Evolutionary conservation across 2,888 invertebrate genomes (phyloP).

Genomic region (Laspeyria flexula): DNA sequence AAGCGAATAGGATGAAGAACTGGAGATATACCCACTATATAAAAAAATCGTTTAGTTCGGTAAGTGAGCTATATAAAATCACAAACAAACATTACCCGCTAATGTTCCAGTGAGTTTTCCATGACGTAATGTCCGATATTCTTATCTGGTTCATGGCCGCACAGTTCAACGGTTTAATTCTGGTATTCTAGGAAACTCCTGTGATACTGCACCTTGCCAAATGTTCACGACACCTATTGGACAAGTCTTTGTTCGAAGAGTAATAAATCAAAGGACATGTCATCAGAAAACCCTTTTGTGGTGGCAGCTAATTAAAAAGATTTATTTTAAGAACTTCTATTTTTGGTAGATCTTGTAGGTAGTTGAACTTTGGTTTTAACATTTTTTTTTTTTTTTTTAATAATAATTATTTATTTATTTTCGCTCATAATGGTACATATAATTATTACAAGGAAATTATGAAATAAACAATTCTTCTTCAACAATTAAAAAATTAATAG

Average conservation of each 20-base stretch:
- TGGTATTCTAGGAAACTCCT: conserved; percentile 62
- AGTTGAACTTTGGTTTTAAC: no score
- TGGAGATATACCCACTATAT: no score
- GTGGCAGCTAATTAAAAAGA: not conserved
- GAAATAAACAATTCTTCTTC: no score
- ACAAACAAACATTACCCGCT: conserved; percentile 27
- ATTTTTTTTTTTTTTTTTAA: no score
- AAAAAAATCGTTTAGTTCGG: not conserved
- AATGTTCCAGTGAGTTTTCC: conserved; percentile 43
- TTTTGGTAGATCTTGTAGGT: not conserved
- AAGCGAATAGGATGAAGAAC: no score
- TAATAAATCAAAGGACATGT: conserved; percentile 1
- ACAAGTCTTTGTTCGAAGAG: conserved; percentile 12
- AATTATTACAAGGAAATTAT: no score
- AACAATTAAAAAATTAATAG: no score
- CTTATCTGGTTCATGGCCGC: conserved; percentile 80
- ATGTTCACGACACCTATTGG: conserved; percentile 38
- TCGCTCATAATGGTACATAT: no score
- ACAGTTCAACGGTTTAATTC: conserved; percentile 54
- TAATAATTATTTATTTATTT: no score
- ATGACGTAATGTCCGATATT: conserved; percentile 61
- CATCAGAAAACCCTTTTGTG: not conserved
- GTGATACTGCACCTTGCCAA: conserved; percentile 28
- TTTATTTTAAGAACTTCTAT: not conserved
- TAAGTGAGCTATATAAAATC: not conserved